Evolutionary conservation across 2,888 invertebrate genomes (phyloP), one percentile per base, ranked within the genome.

Genomic region (Linnaemya vulpina): DNA sequence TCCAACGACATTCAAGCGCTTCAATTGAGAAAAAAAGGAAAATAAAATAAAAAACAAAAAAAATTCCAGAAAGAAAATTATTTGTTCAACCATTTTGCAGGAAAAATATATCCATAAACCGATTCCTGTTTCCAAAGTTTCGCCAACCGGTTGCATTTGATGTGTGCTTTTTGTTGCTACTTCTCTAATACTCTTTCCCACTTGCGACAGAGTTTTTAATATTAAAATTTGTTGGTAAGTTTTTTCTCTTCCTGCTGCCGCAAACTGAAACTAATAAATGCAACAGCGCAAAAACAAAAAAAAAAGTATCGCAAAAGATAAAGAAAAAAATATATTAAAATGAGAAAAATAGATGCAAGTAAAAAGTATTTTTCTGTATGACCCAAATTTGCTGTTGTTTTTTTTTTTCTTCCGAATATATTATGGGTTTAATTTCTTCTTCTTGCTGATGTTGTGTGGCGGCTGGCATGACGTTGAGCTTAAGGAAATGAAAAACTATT

Each of bases 211-310:
- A 86, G 65, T 84, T 76, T 82, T 86, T 78, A 78, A 86, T 62
- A 85, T 51, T n/a, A 83, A 83, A 75, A 78, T 78, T 86, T 84
- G 84, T 86, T 86, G 86, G 86, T 86, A 82, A 86, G 86, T 86
- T 83, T 46, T n/a, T 62, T 17, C 20, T 51, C 15, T 20, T 58
- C 17, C 49, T 60, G n/a, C 10, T 46, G 35, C n/a, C 67, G 1
- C 8, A 35, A 67, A 43, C 17, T 40, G 10, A 46, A 75, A 63
- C 40, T 75, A 17, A 40, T 25, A 76, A 35, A 11, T 55, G 13
- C 13, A 49, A 38, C 22, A n/a, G 35, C 30, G 40, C 43, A 17
- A 38, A 38, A 38, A 30, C 0, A 17, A 17, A 35, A 38, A 1
- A 63, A 46, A n/a, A n/a, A n/a, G n/a, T n/a, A n/a, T n/a, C n/a